Conservation (phyloP, 2,113 vertebrate species). For the Odontophorus gujanensis region DNA sequence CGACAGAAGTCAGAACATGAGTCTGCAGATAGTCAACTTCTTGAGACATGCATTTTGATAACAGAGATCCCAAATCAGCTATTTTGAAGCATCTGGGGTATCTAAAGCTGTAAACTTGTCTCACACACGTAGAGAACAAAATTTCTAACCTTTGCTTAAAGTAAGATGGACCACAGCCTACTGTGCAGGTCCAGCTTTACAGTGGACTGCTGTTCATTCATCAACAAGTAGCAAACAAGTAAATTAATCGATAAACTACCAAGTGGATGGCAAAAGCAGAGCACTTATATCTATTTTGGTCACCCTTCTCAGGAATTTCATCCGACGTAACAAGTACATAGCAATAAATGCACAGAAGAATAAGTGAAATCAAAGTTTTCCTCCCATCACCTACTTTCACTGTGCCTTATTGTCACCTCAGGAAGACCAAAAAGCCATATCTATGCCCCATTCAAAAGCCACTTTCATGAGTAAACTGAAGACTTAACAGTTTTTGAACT, state of each 20-base stretch:
- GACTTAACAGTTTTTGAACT: background rate
- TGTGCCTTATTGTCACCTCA: too few relatives aligned
- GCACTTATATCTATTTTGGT: background rate
- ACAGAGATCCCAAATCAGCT: background rate
- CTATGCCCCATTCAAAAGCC: background rate
- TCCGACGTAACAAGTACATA: background rate
- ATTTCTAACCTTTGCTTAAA: background rate
- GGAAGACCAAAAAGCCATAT: background rate
- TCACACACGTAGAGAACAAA: background rate
- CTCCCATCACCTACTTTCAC: background rate
- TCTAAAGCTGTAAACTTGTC: background rate
- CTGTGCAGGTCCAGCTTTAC: background rate
- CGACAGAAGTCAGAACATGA: background rate
- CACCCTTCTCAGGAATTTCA: background rate
- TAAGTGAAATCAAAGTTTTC: background rate
- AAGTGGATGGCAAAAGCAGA: background rate
- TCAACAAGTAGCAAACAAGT: background rate
- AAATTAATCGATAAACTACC: background rate
- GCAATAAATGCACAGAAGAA: background rate
- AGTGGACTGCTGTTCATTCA: background rate
- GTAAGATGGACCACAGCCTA: background rate
- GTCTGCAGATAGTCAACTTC: background rate
- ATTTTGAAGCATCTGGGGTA: background rate
- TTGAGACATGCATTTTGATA: background rate
- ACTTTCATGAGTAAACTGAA: background rate